Percentiles rank a stretch among this genome's conserved stretches.
Evolutionary conservation across 2,888 invertebrate species (phyloP).

Genomic region (Leptinotarsa peninsularis): DNA sequence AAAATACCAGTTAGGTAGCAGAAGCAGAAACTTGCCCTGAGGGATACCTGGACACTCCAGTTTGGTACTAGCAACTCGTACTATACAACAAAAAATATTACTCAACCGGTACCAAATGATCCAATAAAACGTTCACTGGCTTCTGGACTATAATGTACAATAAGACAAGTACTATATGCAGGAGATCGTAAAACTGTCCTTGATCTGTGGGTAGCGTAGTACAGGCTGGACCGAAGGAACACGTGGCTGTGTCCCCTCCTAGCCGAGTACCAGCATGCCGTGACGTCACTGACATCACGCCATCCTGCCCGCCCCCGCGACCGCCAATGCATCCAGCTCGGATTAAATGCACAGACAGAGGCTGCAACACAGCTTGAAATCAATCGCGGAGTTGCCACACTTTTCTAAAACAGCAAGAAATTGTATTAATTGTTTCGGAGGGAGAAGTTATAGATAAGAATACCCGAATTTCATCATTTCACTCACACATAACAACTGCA

Average conservation of each 20-base stretch:
- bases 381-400: slow-evolving; percentile 42
- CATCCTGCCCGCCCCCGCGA: slow-evolving; percentile 60
- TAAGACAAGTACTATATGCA: slow-evolving; percentile 65
- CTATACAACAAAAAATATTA: neutral
- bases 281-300: slow-evolving; percentile 66
- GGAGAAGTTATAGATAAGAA: neutral
- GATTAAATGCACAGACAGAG: slow-evolving; percentile 65
- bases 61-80: neutral
- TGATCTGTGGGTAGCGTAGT: slow-evolving; percentile 68
- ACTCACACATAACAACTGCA: too few relatives aligned
- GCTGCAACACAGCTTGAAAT: slow-evolving; percentile 62
- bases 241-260: slow-evolving; percentile 60
- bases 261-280: slow-evolving; percentile 44
- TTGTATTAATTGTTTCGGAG: neutral
- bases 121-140: slow-evolving; percentile 12
- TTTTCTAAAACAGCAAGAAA: neutral
- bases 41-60: neutral
- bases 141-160: slow-evolving; percentile 50
- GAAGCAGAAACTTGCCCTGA: too few relatives aligned
- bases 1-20: too few relatives aligned
- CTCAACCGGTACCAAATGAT: slow-evolving; percentile 4
- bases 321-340: slow-evolving; percentile 59
- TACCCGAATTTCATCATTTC: too few relatives aligned
- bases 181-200: slow-evolving; percentile 68
- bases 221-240: slow-evolving; percentile 61